phyloP scores from a whole-genome alignment of 2,888 invertebrate genomes.

The Sussaba pulchella region DNA sequence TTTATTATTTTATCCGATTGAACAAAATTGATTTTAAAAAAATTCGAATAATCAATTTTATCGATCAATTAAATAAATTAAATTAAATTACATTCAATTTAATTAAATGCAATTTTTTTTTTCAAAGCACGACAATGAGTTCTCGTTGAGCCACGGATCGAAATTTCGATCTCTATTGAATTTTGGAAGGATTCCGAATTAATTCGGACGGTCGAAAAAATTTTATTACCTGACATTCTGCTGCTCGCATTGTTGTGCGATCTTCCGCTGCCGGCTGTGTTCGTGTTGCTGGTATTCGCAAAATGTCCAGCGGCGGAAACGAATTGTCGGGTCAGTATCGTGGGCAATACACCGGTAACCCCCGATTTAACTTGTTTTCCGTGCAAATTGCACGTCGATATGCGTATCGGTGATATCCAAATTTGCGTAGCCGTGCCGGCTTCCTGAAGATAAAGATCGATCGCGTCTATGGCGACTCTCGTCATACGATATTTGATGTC shows the following conservation, averaged over 20 bases:
- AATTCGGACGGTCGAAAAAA: no score
- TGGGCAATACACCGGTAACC: constrained; percentile 93
- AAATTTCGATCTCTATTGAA: no score
- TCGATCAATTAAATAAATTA: no score
- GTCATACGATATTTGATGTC: constrained; percentile 96
- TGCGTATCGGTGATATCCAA: constrained; percentile 94
- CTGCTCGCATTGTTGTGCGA: constrained; percentile 87
- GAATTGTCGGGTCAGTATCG: constrained; percentile 89
- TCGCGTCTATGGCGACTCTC: constrained; percentile 93
- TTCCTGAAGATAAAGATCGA: constrained; percentile 97
- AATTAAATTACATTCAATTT: no score
- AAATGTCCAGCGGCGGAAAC: constrained; percentile 86
- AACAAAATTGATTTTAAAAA: no score
- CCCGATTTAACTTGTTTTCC: constrained; percentile 96
- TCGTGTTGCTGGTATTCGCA: constrained; percentile 87
- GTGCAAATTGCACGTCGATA: constrained; percentile 97
- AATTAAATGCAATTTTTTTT: no score
- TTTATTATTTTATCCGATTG: no score
- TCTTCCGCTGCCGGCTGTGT: constrained; percentile 87
- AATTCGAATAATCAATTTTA: no score
- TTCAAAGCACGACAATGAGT: no score
- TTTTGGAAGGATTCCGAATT: no score
- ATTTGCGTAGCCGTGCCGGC: constrained; percentile 94
- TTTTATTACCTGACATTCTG: constrained; percentile 81
- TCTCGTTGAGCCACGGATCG: no score